Conservation (phyloP, 2,797 vertebrate genomes). For the Masticophis lateralis region DNA sequence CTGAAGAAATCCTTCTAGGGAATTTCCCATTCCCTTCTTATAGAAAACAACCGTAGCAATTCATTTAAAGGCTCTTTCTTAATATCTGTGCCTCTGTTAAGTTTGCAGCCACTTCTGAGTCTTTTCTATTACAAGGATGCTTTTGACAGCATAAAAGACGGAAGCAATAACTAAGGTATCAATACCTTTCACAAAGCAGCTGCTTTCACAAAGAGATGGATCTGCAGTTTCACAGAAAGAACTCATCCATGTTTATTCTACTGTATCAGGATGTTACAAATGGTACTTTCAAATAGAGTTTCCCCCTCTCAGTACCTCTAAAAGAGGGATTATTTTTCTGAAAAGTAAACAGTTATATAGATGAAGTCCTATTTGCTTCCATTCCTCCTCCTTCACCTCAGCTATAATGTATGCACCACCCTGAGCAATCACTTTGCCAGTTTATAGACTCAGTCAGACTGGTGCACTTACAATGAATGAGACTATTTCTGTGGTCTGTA, state of each 20-base stretch:
- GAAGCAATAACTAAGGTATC: neutral
- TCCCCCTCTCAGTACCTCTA: neutral
- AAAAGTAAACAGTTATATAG: slow-evolving; percentile 13
- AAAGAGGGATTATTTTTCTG: neutral
- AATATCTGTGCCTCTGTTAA: neutral
- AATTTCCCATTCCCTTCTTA: neutral
- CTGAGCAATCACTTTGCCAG: neutral
- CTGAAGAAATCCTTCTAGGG: neutral
- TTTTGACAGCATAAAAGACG: neutral
- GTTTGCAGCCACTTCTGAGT: neutral
- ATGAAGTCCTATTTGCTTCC: neutral
- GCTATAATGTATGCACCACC: neutral
- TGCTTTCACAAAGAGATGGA: neutral
- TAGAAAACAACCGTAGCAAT: neutral
- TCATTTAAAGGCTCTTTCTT: neutral
- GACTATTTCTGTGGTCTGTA: neutral
- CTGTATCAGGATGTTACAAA: neutral
- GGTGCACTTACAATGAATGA: neutral
- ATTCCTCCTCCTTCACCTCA: neutral
- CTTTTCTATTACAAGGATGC: neutral
- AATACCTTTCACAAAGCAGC: neutral
- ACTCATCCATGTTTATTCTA: neutral
- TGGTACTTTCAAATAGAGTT: neutral
- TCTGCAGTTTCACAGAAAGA: neutral
- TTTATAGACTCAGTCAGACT: neutral